phyloP scores from a whole-genome alignment of 2,888 invertebrate genomes.

The Acrocyrtus sp. region DNA sequence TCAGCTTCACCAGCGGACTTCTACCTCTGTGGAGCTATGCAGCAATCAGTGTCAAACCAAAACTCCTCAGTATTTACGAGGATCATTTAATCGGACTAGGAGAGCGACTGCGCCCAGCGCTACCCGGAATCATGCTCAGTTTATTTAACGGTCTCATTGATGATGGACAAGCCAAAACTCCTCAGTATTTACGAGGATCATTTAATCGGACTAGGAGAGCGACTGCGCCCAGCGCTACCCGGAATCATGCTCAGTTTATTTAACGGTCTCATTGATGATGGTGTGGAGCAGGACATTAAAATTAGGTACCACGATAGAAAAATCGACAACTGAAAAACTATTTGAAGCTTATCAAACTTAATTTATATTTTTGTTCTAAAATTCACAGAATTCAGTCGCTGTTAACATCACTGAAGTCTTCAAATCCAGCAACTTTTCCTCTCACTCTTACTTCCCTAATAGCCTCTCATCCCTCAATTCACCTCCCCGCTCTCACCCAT shows the following conservation, averaged over 20 bases:
- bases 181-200: conserved; percentile 87
- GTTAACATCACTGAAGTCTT: not conserved
- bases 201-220: conserved; percentile 83
- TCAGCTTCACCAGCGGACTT: conserved; percentile 71
- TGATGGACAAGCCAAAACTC: conserved; percentile 76
- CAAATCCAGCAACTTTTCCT: not conserved
- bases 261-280: conserved; percentile 81
- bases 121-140: conserved; percentile 89
- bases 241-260: conserved; percentile 89
- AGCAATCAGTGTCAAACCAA: conserved; percentile 88
- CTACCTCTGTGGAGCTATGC: conserved; percentile 90
- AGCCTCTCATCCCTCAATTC: conserved; percentile 2
- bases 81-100: conserved; percentile 83
- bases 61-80: conserved; percentile 84
- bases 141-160: conserved; percentile 88
- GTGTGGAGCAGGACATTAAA: conserved; percentile 20
- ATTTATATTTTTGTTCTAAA: not conserved
- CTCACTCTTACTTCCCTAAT: not conserved
- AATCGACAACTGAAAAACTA: no score
- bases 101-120: conserved; percentile 75
- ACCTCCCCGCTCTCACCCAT: conserved; percentile 9
- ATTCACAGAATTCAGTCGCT: conserved; percentile 3
- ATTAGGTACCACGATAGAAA: no score
- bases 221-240: conserved; percentile 81
- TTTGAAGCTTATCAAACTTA: not conserved